Percentiles rank a stretch among this genome's conserved stretches.
Conservation (phyloP, 2,888 invertebrate genomes). For the Pyrrhosoma nymphula region DNA sequence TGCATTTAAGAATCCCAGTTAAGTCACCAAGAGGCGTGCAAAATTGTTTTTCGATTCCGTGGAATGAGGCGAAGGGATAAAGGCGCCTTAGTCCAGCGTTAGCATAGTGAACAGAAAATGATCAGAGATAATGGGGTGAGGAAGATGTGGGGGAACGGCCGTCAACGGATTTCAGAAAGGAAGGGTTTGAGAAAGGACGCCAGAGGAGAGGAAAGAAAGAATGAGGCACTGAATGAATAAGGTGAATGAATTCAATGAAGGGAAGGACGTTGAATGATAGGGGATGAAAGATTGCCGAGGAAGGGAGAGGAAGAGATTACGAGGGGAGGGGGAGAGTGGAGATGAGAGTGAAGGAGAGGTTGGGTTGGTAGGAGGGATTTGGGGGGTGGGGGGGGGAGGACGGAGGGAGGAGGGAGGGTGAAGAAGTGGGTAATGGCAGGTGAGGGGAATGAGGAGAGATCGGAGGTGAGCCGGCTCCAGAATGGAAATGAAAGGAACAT, state of each 20-base stretch:
- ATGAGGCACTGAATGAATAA: neutral
- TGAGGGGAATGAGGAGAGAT: neutral
- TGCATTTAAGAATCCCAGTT: no score
- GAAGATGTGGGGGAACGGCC: neutral
- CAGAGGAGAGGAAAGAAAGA: neutral
- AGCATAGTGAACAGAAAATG: neutral
- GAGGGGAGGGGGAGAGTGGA: neutral
- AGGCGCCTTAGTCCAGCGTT: neutral
- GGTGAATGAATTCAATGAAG: conserved; percentile 7
- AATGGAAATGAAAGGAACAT: conserved; percentile 56
- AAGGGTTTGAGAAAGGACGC: neutral
- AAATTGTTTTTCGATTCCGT: no score
- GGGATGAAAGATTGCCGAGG: conserved; percentile 10
- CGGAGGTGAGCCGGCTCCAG: neutral
- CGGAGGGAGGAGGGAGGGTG: neutral
- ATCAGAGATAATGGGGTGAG: conserved; percentile 7
- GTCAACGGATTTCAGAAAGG: neutral
- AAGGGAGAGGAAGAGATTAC: neutral
- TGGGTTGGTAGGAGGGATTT: no score
- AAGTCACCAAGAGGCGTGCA: no score
- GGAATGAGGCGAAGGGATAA: neutral
- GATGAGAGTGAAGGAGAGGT: neutral
- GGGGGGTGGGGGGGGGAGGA: no score
- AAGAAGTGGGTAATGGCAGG: neutral
- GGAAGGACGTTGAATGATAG: neutral